phyloP scores from a whole-genome alignment of 1,140 invertebrate genomes.

The Pseudobourletiella spinata region DNA sequence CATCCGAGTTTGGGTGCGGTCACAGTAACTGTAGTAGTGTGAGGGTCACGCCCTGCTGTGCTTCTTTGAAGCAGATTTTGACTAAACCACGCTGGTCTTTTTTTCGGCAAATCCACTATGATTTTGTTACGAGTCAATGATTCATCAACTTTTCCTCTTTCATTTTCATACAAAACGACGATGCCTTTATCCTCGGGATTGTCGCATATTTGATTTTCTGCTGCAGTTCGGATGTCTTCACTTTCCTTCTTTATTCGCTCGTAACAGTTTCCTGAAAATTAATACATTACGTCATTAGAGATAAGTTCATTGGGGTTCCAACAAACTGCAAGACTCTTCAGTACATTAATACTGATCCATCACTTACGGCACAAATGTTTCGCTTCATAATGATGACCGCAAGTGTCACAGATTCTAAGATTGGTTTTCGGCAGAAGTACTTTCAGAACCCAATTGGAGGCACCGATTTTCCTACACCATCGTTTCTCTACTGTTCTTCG shows the following conservation, averaged over 20 bases:
- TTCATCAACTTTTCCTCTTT: slow-evolving; percentile 46
- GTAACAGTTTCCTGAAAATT: slow-evolving; percentile 62
- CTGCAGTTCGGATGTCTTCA: slow-evolving; percentile 60
- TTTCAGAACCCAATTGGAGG: slow-evolving; percentile 55
- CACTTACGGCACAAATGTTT: slow-evolving; percentile 66
- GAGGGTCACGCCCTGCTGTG: slow-evolving; percentile 41
- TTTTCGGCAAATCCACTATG: slow-evolving; percentile 63
- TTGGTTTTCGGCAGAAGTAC: slow-evolving; percentile 59
- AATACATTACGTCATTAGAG: too few species aligned
- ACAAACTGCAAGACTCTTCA: too few species aligned
- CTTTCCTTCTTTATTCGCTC: slow-evolving; percentile 69
- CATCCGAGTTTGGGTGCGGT: too few species aligned
- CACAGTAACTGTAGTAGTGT: slow-evolving; percentile 22
- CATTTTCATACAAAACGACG: slow-evolving; percentile 70
- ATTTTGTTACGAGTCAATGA: slow-evolving; percentile 49
- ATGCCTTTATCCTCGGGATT: slow-evolving; percentile 71
- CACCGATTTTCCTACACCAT: slow-evolving; percentile 58
- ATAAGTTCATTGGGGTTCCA: too few species aligned
- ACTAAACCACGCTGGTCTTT: slow-evolving; percentile 66
- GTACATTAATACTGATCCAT: too few species aligned
- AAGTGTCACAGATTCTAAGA: slow-evolving; percentile 61
- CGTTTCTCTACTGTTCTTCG: slow-evolving; percentile 64
- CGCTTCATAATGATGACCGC: slow-evolving; percentile 69
- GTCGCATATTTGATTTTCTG: slow-evolving; percentile 57
- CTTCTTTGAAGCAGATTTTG: slow-evolving; percentile 69